Evolutionary conservation across 1,140 invertebrate genomes (phyloP).

Genomic region (Caenorhabditis brenneri): DNA sequence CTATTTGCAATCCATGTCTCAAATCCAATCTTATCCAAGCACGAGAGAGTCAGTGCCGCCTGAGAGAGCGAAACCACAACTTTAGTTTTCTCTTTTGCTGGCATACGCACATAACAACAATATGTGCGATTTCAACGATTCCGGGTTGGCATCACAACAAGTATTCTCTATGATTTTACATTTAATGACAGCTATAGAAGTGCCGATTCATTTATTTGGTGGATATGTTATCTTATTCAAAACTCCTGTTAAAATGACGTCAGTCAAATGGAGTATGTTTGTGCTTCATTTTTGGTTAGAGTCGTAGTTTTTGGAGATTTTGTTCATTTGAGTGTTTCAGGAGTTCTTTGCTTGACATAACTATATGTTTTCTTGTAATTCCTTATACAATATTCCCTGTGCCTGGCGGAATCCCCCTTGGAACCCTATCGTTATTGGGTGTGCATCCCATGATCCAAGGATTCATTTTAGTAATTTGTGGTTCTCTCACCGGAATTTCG

Average conservation of each 20-base stretch:
- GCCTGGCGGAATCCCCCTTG: background rate
- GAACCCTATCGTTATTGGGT: background rate
- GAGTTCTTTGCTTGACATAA: conserved; percentile 4
- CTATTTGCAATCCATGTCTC: background rate
- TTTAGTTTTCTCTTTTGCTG: background rate
- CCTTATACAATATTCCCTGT: conserved; percentile 9
- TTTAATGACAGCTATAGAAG: background rate
- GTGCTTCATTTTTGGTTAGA: background rate
- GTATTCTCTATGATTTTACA: background rate
- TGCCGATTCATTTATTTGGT: conserved; percentile 13
- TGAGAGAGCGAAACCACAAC: background rate
- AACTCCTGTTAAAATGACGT: background rate
- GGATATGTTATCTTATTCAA: background rate
- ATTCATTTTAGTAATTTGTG: background rate
- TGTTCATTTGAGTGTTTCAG: background rate
- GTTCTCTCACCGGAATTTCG: background rate
- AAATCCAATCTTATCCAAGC: background rate
- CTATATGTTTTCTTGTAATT: background rate
- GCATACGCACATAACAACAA: background rate
- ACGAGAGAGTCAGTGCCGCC: background rate
- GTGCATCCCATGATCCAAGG: background rate
- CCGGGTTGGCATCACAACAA: background rate
- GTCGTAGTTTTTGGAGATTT: background rate
- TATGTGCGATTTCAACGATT: background rate
- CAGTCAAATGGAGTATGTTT: conserved; percentile 9